Conservation (phyloP, 2,888 invertebrate species). For the Dichetophora obliterata region DNA sequence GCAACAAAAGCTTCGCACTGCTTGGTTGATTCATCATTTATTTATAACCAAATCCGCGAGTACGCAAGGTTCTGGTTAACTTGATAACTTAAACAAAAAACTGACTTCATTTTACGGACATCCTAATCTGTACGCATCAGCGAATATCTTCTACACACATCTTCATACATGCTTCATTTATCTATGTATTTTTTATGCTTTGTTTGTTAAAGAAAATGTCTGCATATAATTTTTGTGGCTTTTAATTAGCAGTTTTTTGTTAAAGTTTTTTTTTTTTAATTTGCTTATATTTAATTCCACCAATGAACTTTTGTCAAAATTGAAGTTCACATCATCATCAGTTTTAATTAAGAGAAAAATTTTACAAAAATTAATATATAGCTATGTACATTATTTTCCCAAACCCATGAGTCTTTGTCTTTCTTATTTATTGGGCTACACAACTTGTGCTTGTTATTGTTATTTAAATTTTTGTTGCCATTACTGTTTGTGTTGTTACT, state of each 20-base stretch:
- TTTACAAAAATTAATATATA: background rate
- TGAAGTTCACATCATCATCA: constrained; percentile 31
- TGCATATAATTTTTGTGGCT: no score
- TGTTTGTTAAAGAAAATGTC: no score
- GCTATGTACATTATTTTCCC: background rate
- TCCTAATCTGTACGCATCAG: no score
- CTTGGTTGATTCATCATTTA: constrained; percentile 32
- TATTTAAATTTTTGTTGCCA: background rate
- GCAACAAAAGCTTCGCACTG: constrained; percentile 15
- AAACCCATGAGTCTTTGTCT: constrained; percentile 9
- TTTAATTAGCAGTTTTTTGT: no score
- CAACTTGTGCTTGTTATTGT: background rate
- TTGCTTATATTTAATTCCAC: background rate
- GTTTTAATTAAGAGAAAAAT: constrained; percentile 23
- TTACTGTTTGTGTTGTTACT: background rate
- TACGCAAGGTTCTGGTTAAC: constrained; percentile 27
- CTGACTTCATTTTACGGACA: no score
- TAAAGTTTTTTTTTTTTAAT: no score
- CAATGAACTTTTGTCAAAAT: constrained; percentile 32
- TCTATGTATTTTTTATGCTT: no score
- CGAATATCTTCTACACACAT: no score
- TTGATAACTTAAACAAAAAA: background rate
- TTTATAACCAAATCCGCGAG: constrained; percentile 29
- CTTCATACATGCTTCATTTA: no score
- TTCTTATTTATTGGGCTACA: background rate